Evolutionary conservation across 2,797 vertebrate species (phyloP), one percentile per base, ranked within the genome.

Genomic region (Carduelis carduelis): DNA sequence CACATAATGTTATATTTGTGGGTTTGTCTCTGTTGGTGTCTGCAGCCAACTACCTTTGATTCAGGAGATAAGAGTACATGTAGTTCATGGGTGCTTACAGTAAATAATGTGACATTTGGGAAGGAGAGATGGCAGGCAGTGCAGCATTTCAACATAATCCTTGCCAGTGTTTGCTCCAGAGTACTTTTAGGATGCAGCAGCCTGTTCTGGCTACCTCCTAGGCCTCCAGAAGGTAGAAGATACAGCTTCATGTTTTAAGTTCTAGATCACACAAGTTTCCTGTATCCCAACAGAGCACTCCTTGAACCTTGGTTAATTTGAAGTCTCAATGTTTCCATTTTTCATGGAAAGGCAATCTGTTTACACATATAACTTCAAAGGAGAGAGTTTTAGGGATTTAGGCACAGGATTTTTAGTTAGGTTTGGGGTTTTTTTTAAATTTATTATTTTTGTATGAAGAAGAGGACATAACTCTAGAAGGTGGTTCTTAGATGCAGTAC

Each of bases 41-140:
- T 93, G 66, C 64, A 94, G 83, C 78, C 88, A 87, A 17, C 43
- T 91, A 95, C 89, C 85, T 63, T 95, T 88, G 94, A 91, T 82
- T 91, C 55, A 3, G 34, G 56, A 96, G 92, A 90, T 93, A 96
- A 91, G 71, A 57, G 72, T 88, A 27, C 81, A 19, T 53, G 57
- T 23, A 76, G 84, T 91, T 91, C 90, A 50, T 78, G 85, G 65
- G 32, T 69, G 95, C 86, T 75, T 82, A 57, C 87, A 46, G 86
- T 83, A 87, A 90, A 84, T 39, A 71, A 83, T 64, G 94, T 82
- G 84, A 94, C 61, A 69, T 82, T 96, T 76, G 81, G 93, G 93
- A 88, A 82, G 12, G 50, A 12, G 69, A 69, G 61, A 80, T 66
- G 57, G 74, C 55, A 85, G 63, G 44, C 46, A 60, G 18, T 35